Evolutionary conservation across 2,113 vertebrate species (phyloP).

Genomic region (Genyomyrus donnyi): DNA sequence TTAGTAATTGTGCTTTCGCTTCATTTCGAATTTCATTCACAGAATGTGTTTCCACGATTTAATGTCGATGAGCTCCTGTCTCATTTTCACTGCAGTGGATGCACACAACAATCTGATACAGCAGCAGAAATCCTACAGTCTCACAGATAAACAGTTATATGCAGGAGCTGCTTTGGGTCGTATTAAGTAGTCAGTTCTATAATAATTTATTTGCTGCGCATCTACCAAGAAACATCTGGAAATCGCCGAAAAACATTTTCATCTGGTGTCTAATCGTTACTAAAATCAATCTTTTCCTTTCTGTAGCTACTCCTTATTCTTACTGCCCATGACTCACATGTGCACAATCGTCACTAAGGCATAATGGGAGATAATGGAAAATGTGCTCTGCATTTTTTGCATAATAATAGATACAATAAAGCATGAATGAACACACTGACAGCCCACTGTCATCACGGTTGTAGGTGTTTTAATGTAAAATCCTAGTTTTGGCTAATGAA

Average conservation of each 20-base stretch:
- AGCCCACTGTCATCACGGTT: neutral
- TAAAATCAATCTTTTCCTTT: neutral
- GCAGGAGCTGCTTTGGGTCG: neutral
- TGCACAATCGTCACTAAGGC: neutral
- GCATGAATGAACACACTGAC: neutral
- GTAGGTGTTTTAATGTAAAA: slow-evolving; percentile 6
- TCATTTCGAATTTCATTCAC: neutral
- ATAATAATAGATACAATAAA: neutral
- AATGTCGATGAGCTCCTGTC: neutral
- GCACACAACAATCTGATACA: neutral
- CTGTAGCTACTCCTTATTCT: neutral
- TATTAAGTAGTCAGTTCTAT: neutral
- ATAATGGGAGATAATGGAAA: neutral
- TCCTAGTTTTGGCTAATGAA: neutral
- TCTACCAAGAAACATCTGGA: neutral
- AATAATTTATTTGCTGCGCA: neutral
- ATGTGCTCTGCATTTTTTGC: neutral
- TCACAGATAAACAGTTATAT: neutral
- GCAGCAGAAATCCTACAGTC: neutral
- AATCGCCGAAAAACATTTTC: neutral
- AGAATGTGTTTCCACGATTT: neutral
- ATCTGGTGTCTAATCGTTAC: neutral
- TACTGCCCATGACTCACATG: neutral
- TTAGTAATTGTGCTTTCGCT: neutral
- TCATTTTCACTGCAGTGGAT: neutral